Conservation (phyloP, 2,888 invertebrate genomes). For the Caenorhabditis becei region DNA sequence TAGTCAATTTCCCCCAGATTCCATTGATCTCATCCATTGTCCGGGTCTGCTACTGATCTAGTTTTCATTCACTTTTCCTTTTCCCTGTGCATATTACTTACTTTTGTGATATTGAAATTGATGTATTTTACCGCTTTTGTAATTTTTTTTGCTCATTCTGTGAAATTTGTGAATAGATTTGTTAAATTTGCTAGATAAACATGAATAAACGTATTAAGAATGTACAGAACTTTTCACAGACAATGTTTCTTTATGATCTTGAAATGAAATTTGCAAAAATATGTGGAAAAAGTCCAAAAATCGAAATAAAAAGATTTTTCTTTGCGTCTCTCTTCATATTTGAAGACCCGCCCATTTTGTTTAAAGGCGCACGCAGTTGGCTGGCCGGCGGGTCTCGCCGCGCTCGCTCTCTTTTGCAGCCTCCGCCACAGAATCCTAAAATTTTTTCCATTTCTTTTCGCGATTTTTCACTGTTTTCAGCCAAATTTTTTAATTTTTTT, state of each 20-base stretch:
- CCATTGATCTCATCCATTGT: neutral
- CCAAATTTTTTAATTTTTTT: conserved; percentile 36
- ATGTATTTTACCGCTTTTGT: conserved; percentile 6
- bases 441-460: conserved; percentile 54
- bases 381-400: conserved; percentile 39
- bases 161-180: neutral
- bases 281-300: neutral
- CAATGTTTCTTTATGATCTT: neutral
- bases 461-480: conserved; percentile 38
- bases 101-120: conserved; percentile 25
- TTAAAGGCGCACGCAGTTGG: conserved; percentile 58
- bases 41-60: conserved; percentile 31
- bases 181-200: neutral
- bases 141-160: neutral
- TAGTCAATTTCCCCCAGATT: conserved; percentile 11
- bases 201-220: neutral
- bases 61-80: conserved; percentile 10
- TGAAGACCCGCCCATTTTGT: conserved; percentile 33
- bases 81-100: conserved; percentile 39
- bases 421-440: conserved; percentile 52
- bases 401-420: conserved; percentile 15
- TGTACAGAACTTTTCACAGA: too few species aligned
- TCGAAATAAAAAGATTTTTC: neutral
- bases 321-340: conserved; percentile 14
- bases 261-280: neutral